phyloP scores from a whole-genome alignment of 2,113 vertebrate species.

The Phyllostomus hastatus region DNA sequence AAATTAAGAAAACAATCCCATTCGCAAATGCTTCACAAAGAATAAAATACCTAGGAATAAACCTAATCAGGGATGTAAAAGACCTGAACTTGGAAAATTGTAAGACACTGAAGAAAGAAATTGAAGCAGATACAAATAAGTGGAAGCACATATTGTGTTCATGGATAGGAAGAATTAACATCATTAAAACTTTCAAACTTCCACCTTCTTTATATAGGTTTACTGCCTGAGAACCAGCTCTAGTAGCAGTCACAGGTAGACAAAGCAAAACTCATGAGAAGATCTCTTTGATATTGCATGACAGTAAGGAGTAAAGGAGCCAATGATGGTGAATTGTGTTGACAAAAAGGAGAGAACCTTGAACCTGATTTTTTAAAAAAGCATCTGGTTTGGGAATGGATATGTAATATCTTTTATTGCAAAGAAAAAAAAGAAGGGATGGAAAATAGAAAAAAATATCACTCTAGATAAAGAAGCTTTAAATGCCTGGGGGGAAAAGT shows the following conservation, averaged over 20 bases:
- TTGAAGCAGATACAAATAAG: too few relatives aligned
- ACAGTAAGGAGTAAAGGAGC: not conserved
- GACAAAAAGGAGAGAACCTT: not conserved
- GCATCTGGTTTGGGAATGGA: not conserved
- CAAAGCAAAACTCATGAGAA: not conserved
- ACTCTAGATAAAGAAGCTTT: too few relatives aligned
- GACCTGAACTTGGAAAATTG: too few relatives aligned
- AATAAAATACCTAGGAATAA: too few relatives aligned
- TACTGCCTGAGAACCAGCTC: not conserved
- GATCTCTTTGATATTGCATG: not conserved
- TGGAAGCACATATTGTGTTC: too few relatives aligned
- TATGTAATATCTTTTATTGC: not conserved
- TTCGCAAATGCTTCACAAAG: too few relatives aligned
- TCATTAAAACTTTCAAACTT: not conserved
- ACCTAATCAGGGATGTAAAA: too few relatives aligned
- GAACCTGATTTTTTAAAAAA: not conserved
- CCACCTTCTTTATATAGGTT: not conserved
- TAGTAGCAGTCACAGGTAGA: not conserved
- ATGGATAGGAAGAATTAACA: too few relatives aligned
- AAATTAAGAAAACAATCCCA: too few relatives aligned
- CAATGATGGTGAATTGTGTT: not conserved
- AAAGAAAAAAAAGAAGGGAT: not conserved
- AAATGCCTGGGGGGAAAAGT: rapidly evolving
- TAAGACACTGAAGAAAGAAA: too few relatives aligned
- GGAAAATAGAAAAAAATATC: not conserved